phyloP scores from a whole-genome alignment of 1,140 invertebrate genomes.

The Metopolophium dirhodum region DNA sequence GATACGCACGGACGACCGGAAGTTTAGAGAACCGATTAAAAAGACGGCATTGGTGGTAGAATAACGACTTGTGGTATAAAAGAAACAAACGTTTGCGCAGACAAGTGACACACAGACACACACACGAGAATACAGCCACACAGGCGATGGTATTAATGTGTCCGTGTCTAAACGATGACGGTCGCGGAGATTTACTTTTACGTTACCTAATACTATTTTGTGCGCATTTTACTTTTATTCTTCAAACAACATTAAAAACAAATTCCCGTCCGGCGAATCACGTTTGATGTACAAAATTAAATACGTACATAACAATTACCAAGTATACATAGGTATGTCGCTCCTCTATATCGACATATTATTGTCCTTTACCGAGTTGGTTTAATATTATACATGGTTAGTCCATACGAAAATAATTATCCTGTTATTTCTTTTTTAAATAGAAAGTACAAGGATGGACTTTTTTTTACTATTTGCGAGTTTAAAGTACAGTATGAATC shows the following conservation, averaged over 20 bases:
- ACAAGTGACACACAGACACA: not conserved
- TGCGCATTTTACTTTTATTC: not conserved
- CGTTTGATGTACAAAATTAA: too few species aligned
- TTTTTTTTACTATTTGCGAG: too few species aligned
- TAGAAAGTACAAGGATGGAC: too few species aligned
- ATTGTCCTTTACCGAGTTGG: not conserved
- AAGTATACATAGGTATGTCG: too few species aligned
- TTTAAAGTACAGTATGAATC: too few species aligned
- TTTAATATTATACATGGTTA: not conserved
- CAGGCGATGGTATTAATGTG: not conserved
- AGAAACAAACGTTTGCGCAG: not conserved
- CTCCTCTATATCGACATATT: too few species aligned
- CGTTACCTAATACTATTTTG: not conserved
- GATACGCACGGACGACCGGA: not conserved
- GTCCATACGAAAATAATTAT: not conserved
- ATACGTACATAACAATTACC: not conserved
- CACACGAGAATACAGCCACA: too few species aligned
- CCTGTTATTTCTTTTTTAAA: too few species aligned
- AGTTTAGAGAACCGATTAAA: slow-evolving; percentile 2
- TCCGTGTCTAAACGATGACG: not conserved
- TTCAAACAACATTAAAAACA: not conserved
- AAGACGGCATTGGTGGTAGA: not conserved
- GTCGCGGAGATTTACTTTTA: not conserved
- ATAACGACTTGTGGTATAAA: not conserved
- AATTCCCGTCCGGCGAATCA: not conserved